Conservation (phyloP, 2,797 vertebrate species). For the Sebastes reedi region DNA sequence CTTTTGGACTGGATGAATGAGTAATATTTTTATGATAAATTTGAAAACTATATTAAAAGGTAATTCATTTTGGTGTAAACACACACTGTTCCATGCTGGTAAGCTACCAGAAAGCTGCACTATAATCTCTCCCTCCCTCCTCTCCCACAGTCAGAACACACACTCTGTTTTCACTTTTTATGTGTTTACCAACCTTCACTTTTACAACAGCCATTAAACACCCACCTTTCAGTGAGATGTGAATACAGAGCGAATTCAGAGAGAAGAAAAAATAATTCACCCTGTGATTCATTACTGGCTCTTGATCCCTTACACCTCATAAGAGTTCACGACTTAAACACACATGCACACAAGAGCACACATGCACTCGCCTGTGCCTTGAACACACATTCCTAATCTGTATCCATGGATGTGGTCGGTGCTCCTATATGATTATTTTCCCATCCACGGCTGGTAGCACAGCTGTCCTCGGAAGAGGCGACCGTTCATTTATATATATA, state of each 20-base stretch:
- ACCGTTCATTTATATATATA: constrained; percentile 61
- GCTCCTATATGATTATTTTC: constrained; percentile 52
- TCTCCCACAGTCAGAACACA: background rate
- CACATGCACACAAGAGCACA: background rate
- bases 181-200: constrained; percentile 49
- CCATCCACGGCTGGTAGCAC: constrained; percentile 45
- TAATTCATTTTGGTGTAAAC: background rate
- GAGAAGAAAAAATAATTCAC: constrained; percentile 24
- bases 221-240: constrained; percentile 20
- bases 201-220: constrained; percentile 56
- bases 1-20: background rate
- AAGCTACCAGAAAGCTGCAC: background rate
- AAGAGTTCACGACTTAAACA: constrained; percentile 18
- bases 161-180: constrained; percentile 42
- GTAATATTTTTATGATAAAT: background rate
- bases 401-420: constrained; percentile 39
- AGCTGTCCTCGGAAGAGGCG: constrained; percentile 61
- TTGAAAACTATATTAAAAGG: background rate
- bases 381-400: constrained; percentile 24
- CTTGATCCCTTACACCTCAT: constrained; percentile 26
- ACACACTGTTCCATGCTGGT: background rate
- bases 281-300: constrained; percentile 38
- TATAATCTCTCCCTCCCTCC: background rate
- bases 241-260: constrained; percentile 5
- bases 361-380: background rate